Evolutionary conservation across 37 sponge, comb jelly and placozoan species (phyloP).

Genomic region (Chondrilla cf. caribensis): DNA sequence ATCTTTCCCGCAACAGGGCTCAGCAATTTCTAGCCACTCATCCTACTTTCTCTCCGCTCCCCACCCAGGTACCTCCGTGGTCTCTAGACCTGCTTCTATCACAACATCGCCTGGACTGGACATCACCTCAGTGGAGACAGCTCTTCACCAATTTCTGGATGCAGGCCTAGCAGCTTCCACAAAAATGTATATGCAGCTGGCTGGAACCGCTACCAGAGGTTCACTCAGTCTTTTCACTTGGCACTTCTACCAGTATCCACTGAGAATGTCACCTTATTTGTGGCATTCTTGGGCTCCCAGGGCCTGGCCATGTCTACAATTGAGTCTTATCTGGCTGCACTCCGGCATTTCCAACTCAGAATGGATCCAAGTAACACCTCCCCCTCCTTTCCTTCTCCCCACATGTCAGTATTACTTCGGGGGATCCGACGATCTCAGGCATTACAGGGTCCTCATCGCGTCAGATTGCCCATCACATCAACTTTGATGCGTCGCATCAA

Average conservation of each 20-base stretch:
- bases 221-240: no score
- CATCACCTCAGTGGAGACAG: no score
- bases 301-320: background rate
- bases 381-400: background rate
- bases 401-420: background rate
- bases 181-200: background rate
- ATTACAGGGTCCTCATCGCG: background rate
- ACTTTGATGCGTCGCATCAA: background rate
- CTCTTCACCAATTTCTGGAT: no score
- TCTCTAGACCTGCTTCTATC: no score
- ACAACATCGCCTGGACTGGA: no score
- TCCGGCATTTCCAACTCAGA: background rate
- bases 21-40: no score
- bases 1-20: no score
- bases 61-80: no score
- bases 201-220: background rate
- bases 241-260: no score
- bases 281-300: background rate
- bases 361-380: background rate
- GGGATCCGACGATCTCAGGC: background rate
- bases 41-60: no score
- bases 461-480: background rate
- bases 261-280: background rate
- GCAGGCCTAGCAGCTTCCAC: constrained; percentile 16
- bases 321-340: background rate